Percentiles rank a stretch among this genome's conserved stretches.
Evolutionary conservation across 2,113 vertebrate genomes (phyloP).

Genomic region (Pedetes capensis): DNA sequence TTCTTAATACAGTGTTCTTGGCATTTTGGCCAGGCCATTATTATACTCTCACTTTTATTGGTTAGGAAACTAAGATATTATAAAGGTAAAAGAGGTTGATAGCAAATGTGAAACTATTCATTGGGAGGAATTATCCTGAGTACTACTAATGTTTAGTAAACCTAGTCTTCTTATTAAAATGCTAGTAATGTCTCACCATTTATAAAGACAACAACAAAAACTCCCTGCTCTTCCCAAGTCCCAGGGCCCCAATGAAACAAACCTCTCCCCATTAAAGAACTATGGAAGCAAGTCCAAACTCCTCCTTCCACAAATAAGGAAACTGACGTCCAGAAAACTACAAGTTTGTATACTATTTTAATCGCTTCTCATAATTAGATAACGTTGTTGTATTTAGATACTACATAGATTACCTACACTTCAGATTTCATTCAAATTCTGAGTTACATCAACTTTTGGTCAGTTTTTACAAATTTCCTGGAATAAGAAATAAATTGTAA

Average conservation of each 20-base stretch:
- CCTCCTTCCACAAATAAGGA: neutral
- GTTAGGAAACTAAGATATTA: neutral
- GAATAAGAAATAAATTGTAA: neutral
- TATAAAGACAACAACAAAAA: neutral
- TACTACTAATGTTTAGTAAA: neutral
- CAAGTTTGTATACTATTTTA: neutral
- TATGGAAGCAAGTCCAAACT: neutral
- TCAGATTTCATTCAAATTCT: neutral
- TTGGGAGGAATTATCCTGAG: neutral
- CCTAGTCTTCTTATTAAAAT: neutral
- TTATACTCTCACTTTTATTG: neutral
- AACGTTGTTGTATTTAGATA: neutral
- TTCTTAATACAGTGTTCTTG: neutral
- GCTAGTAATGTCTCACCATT: neutral
- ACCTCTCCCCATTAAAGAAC: neutral
- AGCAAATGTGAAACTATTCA: neutral
- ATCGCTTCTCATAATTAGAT: neutral
- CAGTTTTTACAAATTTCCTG: neutral
- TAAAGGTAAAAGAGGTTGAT: neutral
- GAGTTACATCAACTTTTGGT: neutral
- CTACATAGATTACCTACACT: neutral
- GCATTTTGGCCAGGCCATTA: neutral
- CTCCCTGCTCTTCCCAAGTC: accelerated
- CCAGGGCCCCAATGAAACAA: too few relatives aligned
- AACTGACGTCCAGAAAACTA: neutral